These are phyloP conservation scores for Drosophila bocqueti DNA, from an alignment of 1,140 invertebrate genomes.

Conservation along the genomic window DNA sequence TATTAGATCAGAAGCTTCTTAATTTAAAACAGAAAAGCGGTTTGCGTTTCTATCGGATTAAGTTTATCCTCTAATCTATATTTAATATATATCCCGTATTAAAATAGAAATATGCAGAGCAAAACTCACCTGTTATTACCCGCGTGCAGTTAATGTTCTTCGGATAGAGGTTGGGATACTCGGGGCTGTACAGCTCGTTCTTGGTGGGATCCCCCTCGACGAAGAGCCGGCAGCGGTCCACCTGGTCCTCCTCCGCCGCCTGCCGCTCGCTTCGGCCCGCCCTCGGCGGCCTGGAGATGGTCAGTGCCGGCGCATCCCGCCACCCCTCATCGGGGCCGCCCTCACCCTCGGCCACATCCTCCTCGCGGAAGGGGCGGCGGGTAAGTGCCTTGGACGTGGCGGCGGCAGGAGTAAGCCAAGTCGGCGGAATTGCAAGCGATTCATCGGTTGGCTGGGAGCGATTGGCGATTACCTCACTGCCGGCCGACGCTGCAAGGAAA, in stretches of 20 bases:
- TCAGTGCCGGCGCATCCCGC: constrained; percentile 17
- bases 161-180: constrained; percentile 90
- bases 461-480: constrained; percentile 33
- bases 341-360: constrained; percentile 32
- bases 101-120: no score
- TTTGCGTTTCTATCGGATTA: background rate
- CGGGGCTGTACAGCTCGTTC: constrained; percentile 90
- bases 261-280: constrained; percentile 42
- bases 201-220: constrained; percentile 86
- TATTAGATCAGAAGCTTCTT: background rate
- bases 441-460: constrained; percentile 6
- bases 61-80: background rate
- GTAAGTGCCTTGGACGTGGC: constrained; percentile 4
- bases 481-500: constrained; percentile 40
- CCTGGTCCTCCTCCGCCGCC: constrained; percentile 61
- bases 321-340: background rate
- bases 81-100: background rate
- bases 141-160: constrained; percentile 90
- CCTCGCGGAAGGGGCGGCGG: constrained; percentile 17
- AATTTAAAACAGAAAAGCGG: background rate
- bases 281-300: constrained; percentile 40
- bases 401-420: background rate
- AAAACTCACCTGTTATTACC: constrained; percentile 88
- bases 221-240: constrained; percentile 86
- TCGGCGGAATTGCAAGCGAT: background rate